Evolutionary conservation across 2,797 vertebrate species (phyloP).

Genomic region (Steatocranus sp.): DNA sequence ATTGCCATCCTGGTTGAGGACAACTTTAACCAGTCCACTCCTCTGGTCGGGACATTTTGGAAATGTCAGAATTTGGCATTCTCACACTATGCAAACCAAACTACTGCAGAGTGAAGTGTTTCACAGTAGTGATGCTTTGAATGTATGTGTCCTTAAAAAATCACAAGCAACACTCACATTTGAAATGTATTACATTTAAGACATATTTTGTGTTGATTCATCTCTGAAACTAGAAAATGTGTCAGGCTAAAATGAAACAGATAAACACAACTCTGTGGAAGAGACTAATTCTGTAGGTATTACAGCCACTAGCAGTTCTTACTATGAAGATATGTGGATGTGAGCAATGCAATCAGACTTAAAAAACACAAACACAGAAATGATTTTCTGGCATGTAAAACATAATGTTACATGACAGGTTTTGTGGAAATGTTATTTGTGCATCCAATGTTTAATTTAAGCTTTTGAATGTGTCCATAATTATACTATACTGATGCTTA

Average conservation of each 20-base stretch:
- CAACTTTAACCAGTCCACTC: neutral
- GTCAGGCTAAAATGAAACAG: neutral
- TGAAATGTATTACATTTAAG: neutral
- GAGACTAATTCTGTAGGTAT: neutral
- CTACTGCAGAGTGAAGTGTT: neutral
- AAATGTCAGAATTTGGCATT: neutral
- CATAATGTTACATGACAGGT: neutral
- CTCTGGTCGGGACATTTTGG: neutral
- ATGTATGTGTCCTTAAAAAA: neutral
- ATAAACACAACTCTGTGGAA: neutral
- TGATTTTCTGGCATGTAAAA: neutral
- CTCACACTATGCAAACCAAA: neutral
- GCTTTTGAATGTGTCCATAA: slow-evolving; percentile 11
- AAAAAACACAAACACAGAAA: neutral
- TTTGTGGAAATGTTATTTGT: neutral
- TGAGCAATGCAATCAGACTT: neutral
- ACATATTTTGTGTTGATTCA: neutral
- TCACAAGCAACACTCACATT: neutral
- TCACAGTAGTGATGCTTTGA: neutral
- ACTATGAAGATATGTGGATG: neutral
- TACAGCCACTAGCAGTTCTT: neutral
- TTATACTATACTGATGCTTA: slow-evolving; percentile 21
- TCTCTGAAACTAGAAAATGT: neutral
- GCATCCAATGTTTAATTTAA: neutral
- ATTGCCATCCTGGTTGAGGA: neutral